Base-by-base conservation (phyloP, 2,797 vertebrate genomes). In the Denticeps clupeoides region DNA sequence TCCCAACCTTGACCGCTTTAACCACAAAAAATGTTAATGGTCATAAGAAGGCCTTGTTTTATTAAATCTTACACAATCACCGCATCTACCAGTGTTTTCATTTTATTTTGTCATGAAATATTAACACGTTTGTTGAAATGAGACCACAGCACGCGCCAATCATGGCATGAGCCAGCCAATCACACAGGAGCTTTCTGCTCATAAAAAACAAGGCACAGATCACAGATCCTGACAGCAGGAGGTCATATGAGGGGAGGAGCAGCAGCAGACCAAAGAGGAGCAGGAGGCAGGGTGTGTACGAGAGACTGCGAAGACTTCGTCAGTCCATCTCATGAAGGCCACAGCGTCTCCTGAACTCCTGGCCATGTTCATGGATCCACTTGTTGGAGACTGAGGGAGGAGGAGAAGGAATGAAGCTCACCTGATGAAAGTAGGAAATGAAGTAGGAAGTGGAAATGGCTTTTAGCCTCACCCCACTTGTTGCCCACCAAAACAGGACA, bases 381-480 rank as follows among this genome's bases (percentile, higher is more conserved):
- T 96, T 95, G 54, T 97, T 98, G 38, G 93, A 95, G 32, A 98
- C 93, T 98, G 71, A 55, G 69, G 58, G 53, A 35, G 50, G 41
- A 23, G 41, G 47, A 25, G 37, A 51, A 1, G 31, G 10, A 48
- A 7, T 44, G 7, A 23, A n/a, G 21, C n/a, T 24, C 29, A 25
- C 48, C 10, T 1, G 22, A n/a, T 10, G 43, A 10, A 11, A 41
- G 4, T 29, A 12, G 2, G 45, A 24, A 27, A 5, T 45, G 13
- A 31, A 10, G 5, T 5, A 23, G 11, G 33, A 1, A 8, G 11
- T 10, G 9, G 4, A 11, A 26, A 11, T 21, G 23, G 19, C n/a
- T n/a, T n/a, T n/a, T n/a, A n/a, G 49, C 80, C 82, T 87, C 68
- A 97, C 93, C 94, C 94, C 94, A 98, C 68, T 98, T 98, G 68